Percentiles rank a stretch among this genome's conserved stretches.
Evolutionary conservation across 2,113 vertebrate species (phyloP).

Genomic region (Galeopterus variegatus): DNA sequence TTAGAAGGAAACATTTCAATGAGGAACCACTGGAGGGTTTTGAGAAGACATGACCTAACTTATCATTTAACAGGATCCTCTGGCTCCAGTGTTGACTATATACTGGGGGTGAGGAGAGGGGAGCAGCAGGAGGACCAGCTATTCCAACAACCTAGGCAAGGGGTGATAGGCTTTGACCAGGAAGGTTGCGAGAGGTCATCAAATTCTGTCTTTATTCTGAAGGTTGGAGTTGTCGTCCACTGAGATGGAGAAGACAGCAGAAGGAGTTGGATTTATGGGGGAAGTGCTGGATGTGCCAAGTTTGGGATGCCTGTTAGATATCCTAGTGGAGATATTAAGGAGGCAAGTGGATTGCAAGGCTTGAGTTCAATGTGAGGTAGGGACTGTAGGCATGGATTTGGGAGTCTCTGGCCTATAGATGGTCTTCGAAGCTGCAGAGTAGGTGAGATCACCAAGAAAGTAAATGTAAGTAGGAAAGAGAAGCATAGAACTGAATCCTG

Average conservation of each 20-base stretch:
- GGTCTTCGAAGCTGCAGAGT: not conserved
- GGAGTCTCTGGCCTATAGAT: not conserved
- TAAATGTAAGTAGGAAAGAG: not conserved
- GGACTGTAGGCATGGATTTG: conserved; percentile 7
- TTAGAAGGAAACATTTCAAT: not conserved
- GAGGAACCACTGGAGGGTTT: not conserved
- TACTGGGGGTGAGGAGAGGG: not conserved
- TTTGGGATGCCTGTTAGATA: not conserved
- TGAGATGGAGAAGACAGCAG: not conserved
- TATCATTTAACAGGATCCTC: not conserved
- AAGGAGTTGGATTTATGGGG: not conserved
- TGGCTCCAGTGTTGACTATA: not conserved
- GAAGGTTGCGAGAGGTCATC: not conserved
- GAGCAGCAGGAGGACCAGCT: not conserved
- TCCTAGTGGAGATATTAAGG: not conserved
- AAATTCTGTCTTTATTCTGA: not conserved
- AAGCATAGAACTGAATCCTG: not conserved
- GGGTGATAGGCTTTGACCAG: not conserved
- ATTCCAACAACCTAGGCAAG: not conserved
- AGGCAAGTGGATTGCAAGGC: not conserved
- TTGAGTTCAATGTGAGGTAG: not conserved
- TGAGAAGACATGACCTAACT: not conserved
- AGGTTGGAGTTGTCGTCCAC: not conserved
- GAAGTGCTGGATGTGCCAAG: not conserved
- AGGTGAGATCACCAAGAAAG: not conserved